These are phyloP conservation scores for Pangasius krempfi DNA, from an alignment of 2,797 vertebrate genomes.

Conservation along the genomic window DNA sequence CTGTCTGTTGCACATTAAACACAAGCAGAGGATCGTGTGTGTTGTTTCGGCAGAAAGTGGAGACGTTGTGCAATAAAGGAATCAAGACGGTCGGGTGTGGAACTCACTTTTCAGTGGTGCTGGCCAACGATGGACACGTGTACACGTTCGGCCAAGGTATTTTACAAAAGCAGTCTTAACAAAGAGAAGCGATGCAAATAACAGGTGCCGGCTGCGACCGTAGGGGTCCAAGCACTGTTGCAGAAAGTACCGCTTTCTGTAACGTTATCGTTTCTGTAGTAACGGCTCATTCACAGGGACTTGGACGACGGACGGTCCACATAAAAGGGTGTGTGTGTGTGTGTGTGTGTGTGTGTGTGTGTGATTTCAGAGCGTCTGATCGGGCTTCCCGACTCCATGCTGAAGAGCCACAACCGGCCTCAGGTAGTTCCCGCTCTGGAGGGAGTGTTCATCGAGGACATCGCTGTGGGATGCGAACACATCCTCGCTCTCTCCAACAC, in stretches of 20 bases:
- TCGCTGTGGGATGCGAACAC: constrained; percentile 81
- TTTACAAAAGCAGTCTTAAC: not conserved
- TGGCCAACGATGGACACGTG: constrained; percentile 77
- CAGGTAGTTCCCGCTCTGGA: constrained; percentile 79
- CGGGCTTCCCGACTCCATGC: constrained; percentile 79
- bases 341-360: not conserved
- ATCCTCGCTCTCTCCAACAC: constrained; percentile 76
- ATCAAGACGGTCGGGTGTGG: constrained; percentile 80
- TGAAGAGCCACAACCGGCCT: constrained; percentile 79
- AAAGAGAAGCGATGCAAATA: not conserved
- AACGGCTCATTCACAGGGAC: not conserved
- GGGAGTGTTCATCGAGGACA: constrained; percentile 78
- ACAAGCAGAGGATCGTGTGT: not conserved
- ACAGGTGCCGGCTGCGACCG: not conserved
- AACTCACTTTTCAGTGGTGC: constrained; percentile 80
- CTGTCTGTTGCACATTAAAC: not conserved
- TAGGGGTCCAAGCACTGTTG: not conserved
- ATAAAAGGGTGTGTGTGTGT: not conserved
- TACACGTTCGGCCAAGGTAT: constrained; percentile 84
- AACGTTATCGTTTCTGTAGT: not conserved
- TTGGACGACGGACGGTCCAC: no score
- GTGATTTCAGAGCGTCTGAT: constrained; percentile 76
- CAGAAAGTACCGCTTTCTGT: no score
- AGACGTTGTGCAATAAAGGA: constrained; percentile 79
- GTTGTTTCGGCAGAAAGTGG: constrained; percentile 75